Evolutionary conservation across 2,888 invertebrate species (phyloP).

Genomic region (Himalopsyche tibetana): DNA sequence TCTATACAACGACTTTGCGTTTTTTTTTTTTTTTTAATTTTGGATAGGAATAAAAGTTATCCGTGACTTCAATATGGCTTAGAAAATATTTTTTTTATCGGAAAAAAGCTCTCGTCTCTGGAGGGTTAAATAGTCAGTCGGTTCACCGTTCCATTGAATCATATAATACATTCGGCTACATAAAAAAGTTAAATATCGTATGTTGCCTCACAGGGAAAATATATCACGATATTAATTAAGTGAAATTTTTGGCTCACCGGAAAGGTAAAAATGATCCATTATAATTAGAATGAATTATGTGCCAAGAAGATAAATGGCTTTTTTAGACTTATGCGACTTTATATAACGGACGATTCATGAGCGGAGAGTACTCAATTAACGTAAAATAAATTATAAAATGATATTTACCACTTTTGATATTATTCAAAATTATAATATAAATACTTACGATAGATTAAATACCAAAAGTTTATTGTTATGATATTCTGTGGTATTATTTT

Average conservation of each 20-base stretch:
- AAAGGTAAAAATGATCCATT: slow-evolving; percentile 32
- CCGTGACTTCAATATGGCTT: too few relatives aligned
- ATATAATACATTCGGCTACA: too few relatives aligned
- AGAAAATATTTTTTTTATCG: too few relatives aligned
- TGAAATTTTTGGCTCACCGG: slow-evolving; percentile 4
- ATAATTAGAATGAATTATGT: slow-evolving; percentile 40
- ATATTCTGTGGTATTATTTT: too few relatives aligned
- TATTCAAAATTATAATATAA: too few relatives aligned
- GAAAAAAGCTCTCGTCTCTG: too few relatives aligned
- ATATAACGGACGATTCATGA: neutral
- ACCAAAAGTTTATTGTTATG: too few relatives aligned
- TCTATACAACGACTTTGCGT: too few relatives aligned
- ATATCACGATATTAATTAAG: slow-evolving; percentile 18
- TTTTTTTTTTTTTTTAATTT: too few relatives aligned
- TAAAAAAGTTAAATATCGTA: neutral
- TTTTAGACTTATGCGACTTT: neutral
- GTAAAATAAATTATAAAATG: neutral
- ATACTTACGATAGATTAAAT: too few relatives aligned
- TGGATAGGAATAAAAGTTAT: too few relatives aligned
- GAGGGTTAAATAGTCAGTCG: neutral
- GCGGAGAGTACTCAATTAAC: neutral
- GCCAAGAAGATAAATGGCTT: neutral
- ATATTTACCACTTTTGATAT: neutral
- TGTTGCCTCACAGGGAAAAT: neutral
- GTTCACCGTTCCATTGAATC: too few relatives aligned